Evolutionary conservation across 2,797 vertebrate genomes (phyloP).

Genomic region (Rhincodon typus): DNA sequence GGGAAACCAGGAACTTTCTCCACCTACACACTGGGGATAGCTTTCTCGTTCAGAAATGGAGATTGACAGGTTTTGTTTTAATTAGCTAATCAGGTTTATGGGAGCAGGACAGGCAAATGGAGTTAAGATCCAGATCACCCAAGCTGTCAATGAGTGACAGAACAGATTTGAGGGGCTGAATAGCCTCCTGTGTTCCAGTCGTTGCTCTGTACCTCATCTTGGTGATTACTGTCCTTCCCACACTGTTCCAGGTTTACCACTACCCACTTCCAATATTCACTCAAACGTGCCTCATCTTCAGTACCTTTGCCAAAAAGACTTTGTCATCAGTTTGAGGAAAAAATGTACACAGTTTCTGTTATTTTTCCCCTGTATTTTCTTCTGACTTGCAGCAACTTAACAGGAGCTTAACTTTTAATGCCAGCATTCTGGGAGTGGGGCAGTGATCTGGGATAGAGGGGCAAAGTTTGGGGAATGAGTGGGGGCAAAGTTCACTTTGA

Average conservation of each 20-base stretch:
- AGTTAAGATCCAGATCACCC: not conserved
- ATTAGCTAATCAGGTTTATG: too few species aligned
- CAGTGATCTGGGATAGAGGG: too few species aligned
- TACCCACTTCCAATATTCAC: not conserved
- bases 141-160: not conserved
- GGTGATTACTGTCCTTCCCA: not conserved
- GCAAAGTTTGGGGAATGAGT: too few species aligned
- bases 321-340: too few species aligned
- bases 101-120: not conserved
- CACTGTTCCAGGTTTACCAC: not conserved
- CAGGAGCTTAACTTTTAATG: not conserved
- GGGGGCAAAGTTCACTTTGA: too few species aligned
- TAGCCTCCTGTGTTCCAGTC: not conserved
- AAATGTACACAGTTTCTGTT: not conserved
- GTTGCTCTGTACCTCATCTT: not conserved
- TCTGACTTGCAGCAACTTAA: not conserved
- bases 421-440: too few species aligned
- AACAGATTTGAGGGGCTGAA: not conserved
- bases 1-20: not conserved
- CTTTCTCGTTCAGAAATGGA: not conserved
- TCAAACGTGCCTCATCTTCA: not conserved
- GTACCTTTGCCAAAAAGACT: not conserved
- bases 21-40: not conserved
- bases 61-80: not conserved
- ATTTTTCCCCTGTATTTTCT: not conserved